These are phyloP conservation scores for Anarrhichthys ocellatus DNA, from an alignment of 2,113 vertebrate species.

Conservation along the genomic window DNA sequence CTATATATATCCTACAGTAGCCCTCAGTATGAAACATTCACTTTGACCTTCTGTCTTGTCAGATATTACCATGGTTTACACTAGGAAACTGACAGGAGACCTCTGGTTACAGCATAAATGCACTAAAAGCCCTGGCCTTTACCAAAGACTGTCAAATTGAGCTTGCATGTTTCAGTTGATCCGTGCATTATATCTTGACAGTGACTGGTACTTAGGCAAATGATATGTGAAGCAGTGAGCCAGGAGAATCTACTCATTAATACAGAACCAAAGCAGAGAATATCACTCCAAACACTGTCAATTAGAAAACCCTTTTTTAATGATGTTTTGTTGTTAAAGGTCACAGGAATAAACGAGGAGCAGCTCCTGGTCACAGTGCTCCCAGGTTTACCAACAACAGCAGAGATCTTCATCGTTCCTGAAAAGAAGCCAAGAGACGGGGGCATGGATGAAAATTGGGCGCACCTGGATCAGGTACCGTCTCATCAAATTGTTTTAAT, in stretches of 20 bases:
- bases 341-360: conserved; percentile 86
- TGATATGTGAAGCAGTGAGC: conserved; percentile 51
- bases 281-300: conserved; percentile 6
- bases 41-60: conserved; percentile 82
- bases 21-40: conserved; percentile 78
- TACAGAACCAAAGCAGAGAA: background rate
- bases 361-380: conserved; percentile 89
- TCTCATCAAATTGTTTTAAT: conserved; percentile 26
- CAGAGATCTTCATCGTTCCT: conserved; percentile 90
- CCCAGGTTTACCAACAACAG: conserved; percentile 89
- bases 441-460: conserved; percentile 77
- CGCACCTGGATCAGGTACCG: conserved; percentile 88
- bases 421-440: conserved; percentile 78
- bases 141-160: conserved; percentile 72
- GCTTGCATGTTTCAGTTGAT: conserved; percentile 56
- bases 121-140: conserved; percentile 77
- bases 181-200: conserved; percentile 56
- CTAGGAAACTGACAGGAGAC: conserved; percentile 76
- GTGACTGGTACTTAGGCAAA: conserved; percentile 65
- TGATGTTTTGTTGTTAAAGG: conserved; percentile 79
- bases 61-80: conserved; percentile 68
- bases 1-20: conserved; percentile 74
- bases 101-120: conserved; percentile 69
- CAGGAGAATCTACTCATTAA: conserved; percentile 45
- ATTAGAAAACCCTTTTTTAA: conserved; percentile 3